phyloP scores from a whole-genome alignment of 2,113 vertebrate species.

The Toxotes jaculatrix region DNA sequence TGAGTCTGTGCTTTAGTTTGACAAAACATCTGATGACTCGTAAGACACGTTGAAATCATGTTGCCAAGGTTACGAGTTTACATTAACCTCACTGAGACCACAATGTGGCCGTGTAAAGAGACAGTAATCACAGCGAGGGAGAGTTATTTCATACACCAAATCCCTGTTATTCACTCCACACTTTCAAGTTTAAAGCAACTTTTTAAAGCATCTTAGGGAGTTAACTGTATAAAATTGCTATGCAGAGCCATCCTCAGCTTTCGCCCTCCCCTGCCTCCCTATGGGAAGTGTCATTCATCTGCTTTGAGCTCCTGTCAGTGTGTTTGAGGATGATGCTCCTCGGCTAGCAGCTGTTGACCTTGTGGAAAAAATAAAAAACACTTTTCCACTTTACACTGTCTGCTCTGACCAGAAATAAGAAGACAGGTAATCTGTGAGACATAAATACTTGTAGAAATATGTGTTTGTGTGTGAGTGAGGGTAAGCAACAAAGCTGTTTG shows the following conservation, averaged over 20 bases:
- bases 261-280: constrained; percentile 13
- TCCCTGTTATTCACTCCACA: constrained; percentile 18
- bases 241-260: constrained; percentile 31
- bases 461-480: constrained; percentile 42
- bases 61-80: constrained; percentile 42
- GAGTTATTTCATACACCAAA: constrained; percentile 40
- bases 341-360: constrained; percentile 47
- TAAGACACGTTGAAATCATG: constrained; percentile 7
- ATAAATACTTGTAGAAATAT: constrained; percentile 44
- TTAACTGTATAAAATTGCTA: constrained; percentile 46
- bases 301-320: constrained; percentile 58
- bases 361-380: neutral
- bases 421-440: constrained; percentile 53
- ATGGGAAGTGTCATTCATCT: constrained; percentile 55
- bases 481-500: constrained; percentile 37
- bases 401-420: constrained; percentile 33
- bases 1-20: constrained; percentile 8
- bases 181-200: constrained; percentile 45
- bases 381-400: constrained; percentile 5
- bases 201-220: constrained; percentile 36
- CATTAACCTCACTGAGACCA: constrained; percentile 40
- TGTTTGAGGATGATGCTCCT: constrained; percentile 40
- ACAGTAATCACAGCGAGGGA: constrained; percentile 28
- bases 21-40: constrained; percentile 24
- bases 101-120: constrained; percentile 33